phyloP scores from a whole-genome alignment of 2,113 vertebrate genomes.

The Cheirogaleus medius region DNA sequence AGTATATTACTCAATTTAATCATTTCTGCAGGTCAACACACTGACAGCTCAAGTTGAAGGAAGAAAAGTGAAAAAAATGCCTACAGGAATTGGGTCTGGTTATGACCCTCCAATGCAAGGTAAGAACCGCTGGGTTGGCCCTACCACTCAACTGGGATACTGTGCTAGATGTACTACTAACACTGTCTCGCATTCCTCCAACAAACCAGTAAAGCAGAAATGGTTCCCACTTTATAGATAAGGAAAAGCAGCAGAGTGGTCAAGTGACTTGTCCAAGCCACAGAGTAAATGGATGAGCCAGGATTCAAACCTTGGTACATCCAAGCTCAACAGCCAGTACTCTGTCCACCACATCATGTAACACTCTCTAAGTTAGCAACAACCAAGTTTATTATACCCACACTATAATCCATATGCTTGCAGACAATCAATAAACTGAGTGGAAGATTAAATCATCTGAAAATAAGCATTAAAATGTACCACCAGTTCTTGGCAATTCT shows the following conservation, averaged over 20 bases:
- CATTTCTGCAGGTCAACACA: neutral
- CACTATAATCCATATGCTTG: neutral
- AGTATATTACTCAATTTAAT: neutral
- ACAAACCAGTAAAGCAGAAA: neutral
- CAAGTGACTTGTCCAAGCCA: neutral
- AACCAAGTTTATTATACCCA: neutral
- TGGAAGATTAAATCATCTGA: constrained; percentile 16
- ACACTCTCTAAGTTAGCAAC: neutral
- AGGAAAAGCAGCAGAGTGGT: neutral
- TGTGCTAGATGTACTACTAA: neutral
- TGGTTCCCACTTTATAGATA: neutral
- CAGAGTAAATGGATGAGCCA: neutral
- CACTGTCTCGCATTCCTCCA: neutral
- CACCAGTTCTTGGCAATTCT: constrained; percentile 47
- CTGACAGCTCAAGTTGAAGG: neutral
- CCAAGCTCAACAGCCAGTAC: neutral
- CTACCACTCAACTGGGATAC: neutral
- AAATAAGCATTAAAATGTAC: constrained; percentile 49
- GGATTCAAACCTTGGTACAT: neutral
- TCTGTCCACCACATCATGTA: neutral
- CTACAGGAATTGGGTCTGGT: neutral
- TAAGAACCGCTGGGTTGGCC: neutral
- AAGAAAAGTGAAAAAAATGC: neutral
- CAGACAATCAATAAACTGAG: neutral
- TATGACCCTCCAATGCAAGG: neutral